A percentile compares a stretch with the other conserved stretches of the same genome.
These are phyloP conservation scores for Bostrychus sinensis DNA, from an alignment of 2,113 vertebrate genomes.

Conservation along the genomic window DNA sequence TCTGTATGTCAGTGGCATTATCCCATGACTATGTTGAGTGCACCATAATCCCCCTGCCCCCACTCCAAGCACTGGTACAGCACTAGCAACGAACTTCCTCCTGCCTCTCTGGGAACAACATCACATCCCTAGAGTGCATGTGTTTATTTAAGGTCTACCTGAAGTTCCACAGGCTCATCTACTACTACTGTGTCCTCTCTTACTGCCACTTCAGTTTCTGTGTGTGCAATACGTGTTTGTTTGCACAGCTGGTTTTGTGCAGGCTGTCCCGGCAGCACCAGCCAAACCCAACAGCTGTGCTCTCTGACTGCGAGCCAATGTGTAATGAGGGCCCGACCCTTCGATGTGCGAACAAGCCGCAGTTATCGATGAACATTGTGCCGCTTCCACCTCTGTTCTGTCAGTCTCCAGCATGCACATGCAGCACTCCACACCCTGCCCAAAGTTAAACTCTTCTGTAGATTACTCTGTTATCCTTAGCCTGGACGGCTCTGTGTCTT, in stretches of 20 bases:
- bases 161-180: conserved; percentile 23
- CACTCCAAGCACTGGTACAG: background rate
- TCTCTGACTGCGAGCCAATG: conserved; percentile 46
- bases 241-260: conserved; percentile 75
- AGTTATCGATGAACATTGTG: conserved; percentile 54
- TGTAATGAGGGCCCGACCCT: conserved; percentile 64
- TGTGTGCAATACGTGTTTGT: conserved; percentile 50
- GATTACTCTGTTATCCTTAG: conserved; percentile 31
- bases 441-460: conserved; percentile 46
- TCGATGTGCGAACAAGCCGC: conserved; percentile 61
- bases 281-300: conserved; percentile 68
- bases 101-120: conserved; percentile 13
- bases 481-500: conserved; percentile 16
- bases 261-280: conserved; percentile 48
- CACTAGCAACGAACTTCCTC: conserved; percentile 27
- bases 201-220: conserved; percentile 35
- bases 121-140: conserved; percentile 4
- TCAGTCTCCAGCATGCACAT: conserved; percentile 39
- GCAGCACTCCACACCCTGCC: conserved; percentile 18
- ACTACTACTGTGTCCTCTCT: conserved; percentile 34
- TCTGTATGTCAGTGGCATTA: conserved; percentile 44
- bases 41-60: conserved; percentile 20
- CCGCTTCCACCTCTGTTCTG: conserved; percentile 40
- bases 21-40: conserved; percentile 41
- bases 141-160: conserved; percentile 42